Conservation (phyloP, 2,797 vertebrate species). For the Chaetodon trifasciatus region DNA sequence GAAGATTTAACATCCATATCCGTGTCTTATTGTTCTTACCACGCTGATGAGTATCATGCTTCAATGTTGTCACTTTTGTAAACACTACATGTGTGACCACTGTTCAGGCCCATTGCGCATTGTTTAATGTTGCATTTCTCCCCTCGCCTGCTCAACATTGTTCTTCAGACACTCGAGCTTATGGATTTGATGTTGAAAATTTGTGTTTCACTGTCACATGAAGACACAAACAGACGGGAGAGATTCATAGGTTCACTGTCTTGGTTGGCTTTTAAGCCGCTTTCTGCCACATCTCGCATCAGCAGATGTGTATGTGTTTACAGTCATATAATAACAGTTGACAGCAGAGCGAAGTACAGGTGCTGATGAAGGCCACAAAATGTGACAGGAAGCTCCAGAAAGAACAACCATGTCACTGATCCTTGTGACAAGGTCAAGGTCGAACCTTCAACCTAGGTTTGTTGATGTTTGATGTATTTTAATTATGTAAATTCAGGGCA, state of each 20-base stretch:
- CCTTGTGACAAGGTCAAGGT: background rate
- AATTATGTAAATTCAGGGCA: background rate
- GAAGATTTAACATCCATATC: conserved; percentile 29
- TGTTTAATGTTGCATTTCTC: background rate
- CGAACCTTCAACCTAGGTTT: no score
- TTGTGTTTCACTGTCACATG: background rate
- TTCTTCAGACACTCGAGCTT: background rate
- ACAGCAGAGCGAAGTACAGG: no score
- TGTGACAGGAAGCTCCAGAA: background rate
- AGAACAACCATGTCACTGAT: background rate
- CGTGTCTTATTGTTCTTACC: conserved; percentile 25
- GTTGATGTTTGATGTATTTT: background rate
- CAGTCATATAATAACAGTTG: no score
- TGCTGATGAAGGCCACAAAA: background rate
- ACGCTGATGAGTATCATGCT: background rate
- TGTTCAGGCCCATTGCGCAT: no score
- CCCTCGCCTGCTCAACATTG: background rate
- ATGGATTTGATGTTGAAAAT: background rate
- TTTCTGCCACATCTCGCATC: background rate
- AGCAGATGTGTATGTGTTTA: no score
- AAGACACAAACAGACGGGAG: background rate
- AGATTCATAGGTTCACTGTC: background rate
- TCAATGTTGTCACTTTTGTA: background rate
- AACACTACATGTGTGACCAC: background rate
- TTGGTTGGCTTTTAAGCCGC: background rate